Evolutionary conservation across 2,113 vertebrate species (phyloP), one percentile per base, ranked within the genome.

Genomic region (Colinus virginianus): DNA sequence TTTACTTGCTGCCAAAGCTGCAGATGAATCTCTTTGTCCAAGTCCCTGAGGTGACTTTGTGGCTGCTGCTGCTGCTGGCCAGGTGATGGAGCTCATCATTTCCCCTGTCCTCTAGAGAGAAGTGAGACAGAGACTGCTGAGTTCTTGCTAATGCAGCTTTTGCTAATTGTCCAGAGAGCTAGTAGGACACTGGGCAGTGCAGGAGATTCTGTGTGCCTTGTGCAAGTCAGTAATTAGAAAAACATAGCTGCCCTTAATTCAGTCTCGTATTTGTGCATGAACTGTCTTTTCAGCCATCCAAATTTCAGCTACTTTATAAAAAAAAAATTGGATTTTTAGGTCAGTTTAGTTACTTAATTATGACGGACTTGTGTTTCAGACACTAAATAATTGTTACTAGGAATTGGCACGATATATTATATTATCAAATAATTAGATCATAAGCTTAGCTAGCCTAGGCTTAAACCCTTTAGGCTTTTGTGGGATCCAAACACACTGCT

Each of bases 51-150:
- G 97, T 97, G 90, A 93, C 94, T 95, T 75, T 94, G 94, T 87
- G 96, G 94, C 56, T 76, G 93, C 95, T 96, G 93, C 91, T 94
- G 53, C 95, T 96, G 90, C 92, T 96, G 96, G 95, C 94, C 96
- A 97, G 97, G 96, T 97, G 95, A 96, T 97, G 91, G 95, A 96
- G 96, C 92, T 96, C 93, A 96, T 96, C 78, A 91, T 97, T 97
- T 95, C 89, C 74, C 77, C 16, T 8, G 76, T 94, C 90, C 96
- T 97, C 95, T 75, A 74, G 89, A 96, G 96, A 75, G 63, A 94
- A 90, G 91, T 70, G 90, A 96, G 84, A 94, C 76, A 77, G 80
- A 94, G 95, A 93, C 87, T 94, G 86, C 96, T 71, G 82, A 92
- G 90, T 93, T 94, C 96, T 83, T 95, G 85, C 97, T 97, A 97